These are phyloP conservation scores for Halcyon malimbica DNA, from an alignment of 2,113 vertebrate species.

Conservation along the genomic window DNA sequence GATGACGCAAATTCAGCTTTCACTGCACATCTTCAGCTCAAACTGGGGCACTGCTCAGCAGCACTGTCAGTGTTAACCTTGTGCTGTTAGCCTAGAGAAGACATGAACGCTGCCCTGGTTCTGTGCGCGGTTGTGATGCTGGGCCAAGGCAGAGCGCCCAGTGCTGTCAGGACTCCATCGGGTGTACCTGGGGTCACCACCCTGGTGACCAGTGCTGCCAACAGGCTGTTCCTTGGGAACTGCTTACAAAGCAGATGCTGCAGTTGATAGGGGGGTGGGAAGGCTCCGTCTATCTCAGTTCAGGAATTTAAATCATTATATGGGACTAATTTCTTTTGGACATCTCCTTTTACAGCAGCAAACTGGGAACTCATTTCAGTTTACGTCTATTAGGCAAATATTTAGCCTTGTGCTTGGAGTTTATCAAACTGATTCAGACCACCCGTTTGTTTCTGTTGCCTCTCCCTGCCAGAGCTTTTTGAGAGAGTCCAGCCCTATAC, in stretches of 20 bases:
- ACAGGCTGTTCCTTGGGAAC: background rate
- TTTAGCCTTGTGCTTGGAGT: background rate
- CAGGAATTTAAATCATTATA: background rate
- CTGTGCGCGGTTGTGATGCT: background rate
- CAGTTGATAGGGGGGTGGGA: background rate
- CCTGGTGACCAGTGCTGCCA: background rate
- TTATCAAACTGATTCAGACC: background rate
- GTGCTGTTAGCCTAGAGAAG: background rate
- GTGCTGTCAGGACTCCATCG: background rate
- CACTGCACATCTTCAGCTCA: constrained; percentile 44
- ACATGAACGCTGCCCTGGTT: background rate
- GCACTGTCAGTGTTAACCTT: constrained; percentile 37
- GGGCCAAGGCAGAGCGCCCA: background rate
- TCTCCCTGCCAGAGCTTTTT: background rate
- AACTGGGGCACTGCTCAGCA: constrained; percentile 60
- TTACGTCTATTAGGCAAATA: background rate
- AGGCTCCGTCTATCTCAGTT: background rate
- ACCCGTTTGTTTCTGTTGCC: background rate
- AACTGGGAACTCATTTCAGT: background rate
- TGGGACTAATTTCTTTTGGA: background rate
- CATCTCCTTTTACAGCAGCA: background rate
- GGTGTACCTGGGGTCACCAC: background rate
- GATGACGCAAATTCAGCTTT: constrained; percentile 63
- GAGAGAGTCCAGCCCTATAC: background rate
- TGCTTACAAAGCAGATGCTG: background rate